Percentiles rank a stretch among this genome's conserved stretches.
Evolutionary conservation across 2,113 vertebrate species (phyloP).

Genomic region (Neodon shergylaensis): DNA sequence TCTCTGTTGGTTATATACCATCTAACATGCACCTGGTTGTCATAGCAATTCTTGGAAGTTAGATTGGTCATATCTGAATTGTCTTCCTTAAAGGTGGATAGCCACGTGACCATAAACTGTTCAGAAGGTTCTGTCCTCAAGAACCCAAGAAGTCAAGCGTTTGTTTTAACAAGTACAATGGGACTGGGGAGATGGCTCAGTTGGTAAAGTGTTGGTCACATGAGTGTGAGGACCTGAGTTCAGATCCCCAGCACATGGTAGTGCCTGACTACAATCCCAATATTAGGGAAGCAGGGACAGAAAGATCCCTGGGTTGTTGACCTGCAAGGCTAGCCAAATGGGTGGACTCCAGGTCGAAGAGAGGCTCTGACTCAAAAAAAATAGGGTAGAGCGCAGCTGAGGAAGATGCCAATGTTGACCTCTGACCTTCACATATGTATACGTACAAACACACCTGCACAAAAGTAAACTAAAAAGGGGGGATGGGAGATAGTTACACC

Average conservation of each 20-base stretch:
- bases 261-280: background rate
- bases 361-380: background rate
- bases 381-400: background rate
- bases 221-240: background rate
- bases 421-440: background rate
- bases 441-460: background rate
- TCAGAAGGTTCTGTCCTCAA: background rate
- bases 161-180: background rate
- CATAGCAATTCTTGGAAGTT: background rate
- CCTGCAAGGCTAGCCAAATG: background rate
- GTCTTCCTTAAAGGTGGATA: background rate
- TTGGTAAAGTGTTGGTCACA: background rate
- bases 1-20: background rate
- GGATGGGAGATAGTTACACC: background rate
- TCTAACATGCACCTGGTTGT: background rate
- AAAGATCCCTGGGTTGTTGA: no score
- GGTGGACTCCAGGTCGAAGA: background rate
- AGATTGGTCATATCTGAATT: background rate
- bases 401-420: background rate
- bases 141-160: background rate
- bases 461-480: background rate
- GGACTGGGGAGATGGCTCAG: background rate
- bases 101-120: background rate
- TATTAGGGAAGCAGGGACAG: background rate
- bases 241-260: background rate